Conservation (phyloP, 1,140 invertebrate genomes). For the Aphelinus certus region DNA sequence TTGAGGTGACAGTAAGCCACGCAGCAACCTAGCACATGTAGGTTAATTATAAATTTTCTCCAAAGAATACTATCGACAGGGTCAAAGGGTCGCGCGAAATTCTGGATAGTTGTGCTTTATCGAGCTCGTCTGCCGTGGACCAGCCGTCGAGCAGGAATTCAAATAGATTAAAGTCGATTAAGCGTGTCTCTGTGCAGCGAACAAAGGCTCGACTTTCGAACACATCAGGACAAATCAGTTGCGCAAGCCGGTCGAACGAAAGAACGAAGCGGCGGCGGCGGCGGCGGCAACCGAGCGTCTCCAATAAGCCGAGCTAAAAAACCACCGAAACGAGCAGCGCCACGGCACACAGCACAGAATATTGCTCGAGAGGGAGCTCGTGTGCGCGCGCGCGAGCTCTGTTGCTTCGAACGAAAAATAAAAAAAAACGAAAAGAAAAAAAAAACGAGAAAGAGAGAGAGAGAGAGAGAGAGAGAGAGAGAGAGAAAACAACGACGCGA, state of each 20-base stretch:
- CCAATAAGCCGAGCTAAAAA: too few species aligned
- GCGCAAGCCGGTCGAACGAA: constrained; percentile 45
- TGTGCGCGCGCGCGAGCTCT: background rate
- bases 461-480: too few species aligned
- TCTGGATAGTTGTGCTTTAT: background rate
- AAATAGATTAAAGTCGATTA: constrained; percentile 53
- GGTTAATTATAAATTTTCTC: constrained; percentile 8
- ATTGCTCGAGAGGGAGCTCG: too few species aligned
- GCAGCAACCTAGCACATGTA: too few species aligned
- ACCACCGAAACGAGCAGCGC: too few species aligned
- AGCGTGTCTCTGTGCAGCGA: constrained; percentile 40
- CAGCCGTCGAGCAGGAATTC: constrained; percentile 41
- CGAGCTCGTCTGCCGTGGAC: background rate
- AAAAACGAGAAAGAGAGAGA: too few species aligned
- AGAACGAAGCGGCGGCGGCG: background rate
- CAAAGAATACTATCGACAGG: background rate
- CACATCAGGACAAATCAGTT: constrained; percentile 56
- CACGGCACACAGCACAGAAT: too few species aligned
- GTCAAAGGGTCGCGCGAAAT: constrained; percentile 22
- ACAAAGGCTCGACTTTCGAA: constrained; percentile 42
- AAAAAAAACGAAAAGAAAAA: too few species aligned
- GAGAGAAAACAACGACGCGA: too few species aligned
- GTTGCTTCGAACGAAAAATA: background rate
- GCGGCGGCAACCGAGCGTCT: background rate
- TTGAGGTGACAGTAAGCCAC: too few species aligned